Base-by-base conservation (phyloP, 2,797 vertebrate genomes). In the Clamator glandarius region DNA sequence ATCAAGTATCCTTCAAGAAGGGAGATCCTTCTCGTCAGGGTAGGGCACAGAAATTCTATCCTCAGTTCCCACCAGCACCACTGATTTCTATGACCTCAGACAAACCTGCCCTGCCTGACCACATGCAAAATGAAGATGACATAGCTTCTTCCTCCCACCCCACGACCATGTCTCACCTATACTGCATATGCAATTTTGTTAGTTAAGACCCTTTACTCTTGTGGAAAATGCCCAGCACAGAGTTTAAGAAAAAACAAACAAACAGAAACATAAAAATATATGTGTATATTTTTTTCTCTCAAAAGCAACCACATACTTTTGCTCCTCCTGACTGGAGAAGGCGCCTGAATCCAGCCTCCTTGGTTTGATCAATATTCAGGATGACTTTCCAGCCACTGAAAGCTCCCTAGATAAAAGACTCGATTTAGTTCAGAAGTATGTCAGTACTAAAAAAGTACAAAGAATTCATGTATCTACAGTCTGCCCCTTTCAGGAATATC, bases 321-420 rank as follows among this genome's bases (percentile, higher is more conserved):
- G 99, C 99, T 91, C 98, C 98, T 88, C 99, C 99, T 23, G 99
- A 99, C 97, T 99, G 98, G 93, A 99, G 98, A 68, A 99, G 97
- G 68, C 99, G 98, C 58, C 98, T 98, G 97, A 99, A 99, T 73
- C 99, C 99, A 0, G 99, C 98, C 95, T 99, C 99, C 97, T 99
- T 99, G 93, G 95, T 98, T 84, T 98, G 98, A 93, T 99, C 99
- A 64, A 99, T 99, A 78, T 99, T 99, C 95, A 99, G 97, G 98
- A 99, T 99, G 70, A 99, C 99, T 8, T 97, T 98, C 99, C 99
- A 99, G 16, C 99, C 99, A 42, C 98, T 98, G 97, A 99, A 99
- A 29, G 99, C 99, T 76, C 99, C 99, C 99, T 99, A 93, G 55
- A 94, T 59, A 73, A 90, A 66, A 77, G 58, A 72, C 29, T 42